Conservation (phyloP, 2,888 invertebrate genomes). For the Cosmopolites sordidus region DNA sequence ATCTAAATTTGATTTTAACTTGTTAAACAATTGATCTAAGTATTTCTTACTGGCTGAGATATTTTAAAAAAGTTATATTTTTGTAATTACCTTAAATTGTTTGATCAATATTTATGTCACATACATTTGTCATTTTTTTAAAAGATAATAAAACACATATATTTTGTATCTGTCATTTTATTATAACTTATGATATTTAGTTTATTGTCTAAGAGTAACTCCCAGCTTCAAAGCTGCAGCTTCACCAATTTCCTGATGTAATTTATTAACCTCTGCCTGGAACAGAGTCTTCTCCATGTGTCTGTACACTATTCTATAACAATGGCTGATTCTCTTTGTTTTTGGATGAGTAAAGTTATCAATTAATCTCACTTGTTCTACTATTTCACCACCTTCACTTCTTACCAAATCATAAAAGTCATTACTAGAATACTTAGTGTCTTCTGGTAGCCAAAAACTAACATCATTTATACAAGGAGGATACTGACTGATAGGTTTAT, state of each 20-base stretch:
- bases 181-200: background rate
- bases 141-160: no score
- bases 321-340: slow-evolving; percentile 75
- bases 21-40: slow-evolving; percentile 33
- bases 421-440: slow-evolving; percentile 65
- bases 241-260: slow-evolving; percentile 74
- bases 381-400: slow-evolving; percentile 81
- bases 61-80: no score
- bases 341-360: slow-evolving; percentile 88
- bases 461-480: slow-evolving; percentile 89
- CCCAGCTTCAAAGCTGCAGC: slow-evolving; percentile 44
- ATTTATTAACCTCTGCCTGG: slow-evolving; percentile 77
- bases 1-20: slow-evolving; percentile 46
- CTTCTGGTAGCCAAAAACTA: slow-evolving; percentile 90
- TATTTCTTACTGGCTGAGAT: slow-evolving; percentile 13
- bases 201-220: slow-evolving; percentile 47
- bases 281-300: slow-evolving; percentile 87
- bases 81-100: background rate
- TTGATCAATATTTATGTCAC: no score
- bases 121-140: no score
- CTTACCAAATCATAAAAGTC: slow-evolving; percentile 93
- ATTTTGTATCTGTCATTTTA: no score
- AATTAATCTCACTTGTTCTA: slow-evolving; percentile 83
- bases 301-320: slow-evolving; percentile 88
- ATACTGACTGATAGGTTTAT: slow-evolving; percentile 78